Base-by-base conservation (phyloP, 2,113 vertebrate genomes). In the Telmatochromis sp. region DNA sequence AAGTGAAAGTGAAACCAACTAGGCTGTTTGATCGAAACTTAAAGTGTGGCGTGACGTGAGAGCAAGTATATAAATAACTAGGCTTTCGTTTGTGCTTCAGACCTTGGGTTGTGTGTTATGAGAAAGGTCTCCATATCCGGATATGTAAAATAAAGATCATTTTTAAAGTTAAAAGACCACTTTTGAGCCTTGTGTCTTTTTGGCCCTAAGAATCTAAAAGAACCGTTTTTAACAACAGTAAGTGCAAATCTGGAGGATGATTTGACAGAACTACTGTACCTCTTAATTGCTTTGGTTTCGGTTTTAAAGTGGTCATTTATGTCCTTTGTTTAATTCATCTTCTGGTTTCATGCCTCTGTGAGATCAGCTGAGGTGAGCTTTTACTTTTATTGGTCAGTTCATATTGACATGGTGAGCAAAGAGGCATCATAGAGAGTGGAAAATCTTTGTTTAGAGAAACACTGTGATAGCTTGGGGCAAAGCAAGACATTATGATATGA, bases 301-400 rank as follows among this genome's bases (percentile, higher is more conserved):
- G 23, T 50, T 28, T 31, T 50, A 75, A 50, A 65, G 42, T 78
- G 71, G 42, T 8, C 23, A 19, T 50, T 75, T 5, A 12, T 45
- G 6, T 31, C 17, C 23, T 12, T 31, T 5, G 23, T 50, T 45
- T 50, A 26, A 50, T 78, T 78, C 15, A 78, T 78, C 42, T 78
- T 12, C 42, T 78, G 42, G 23, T 50, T 78, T 65, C 86, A 7
- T 51, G 54, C 12, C 21, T 82, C 13, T 15, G 35, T 81, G 9
- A 86, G 83, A 80, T 86, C 40, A 82, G 7, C 21, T 19, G 50
- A 65, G 63, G 35, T 90, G 84, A 45, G 50, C 45, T 78, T 83
- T 33, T 79, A 40, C 80, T 57, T 71, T 86, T 71, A 75, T 73
- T 51, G 60, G 86, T 89, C 83, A 86, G 60, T 89, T 91, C 51